Evolutionary conservation across 2,113 vertebrate species (phyloP), one percentile per base, ranked within the genome.

Genomic region (Conger conger): DNA sequence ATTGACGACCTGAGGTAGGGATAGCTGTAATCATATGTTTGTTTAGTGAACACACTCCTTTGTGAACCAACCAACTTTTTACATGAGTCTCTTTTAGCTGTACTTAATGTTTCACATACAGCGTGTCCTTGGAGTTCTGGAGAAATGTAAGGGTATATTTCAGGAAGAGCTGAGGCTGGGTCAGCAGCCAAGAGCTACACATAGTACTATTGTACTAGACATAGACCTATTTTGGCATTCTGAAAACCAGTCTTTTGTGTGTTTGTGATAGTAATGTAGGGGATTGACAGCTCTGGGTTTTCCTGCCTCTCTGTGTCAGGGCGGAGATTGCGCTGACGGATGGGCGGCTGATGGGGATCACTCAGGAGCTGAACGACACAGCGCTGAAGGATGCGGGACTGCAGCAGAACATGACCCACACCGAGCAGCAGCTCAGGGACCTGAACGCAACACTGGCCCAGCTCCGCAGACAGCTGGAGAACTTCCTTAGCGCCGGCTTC

Each of bases 1-100:
- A 87, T 94, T 1, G 94, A 96, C 81, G 93, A 95, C 82, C 90
- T 96, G 38, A 95, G 95, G 95, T 95, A 85, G 88, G 50, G 40
- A 57, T 8, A 37, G 27, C 40, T 84, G 13, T 57, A 85, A 30
- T 36, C 77, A 23, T 23, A 11, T 63, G 33, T 7, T 78, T 78
- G 85, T 83, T 83, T 0, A 7, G 45, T 8, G 45, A 50, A 50
- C 15, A 50, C 45, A 50, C 15, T 50, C 9, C n/a, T 9, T 23
- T 3, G 4, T 16, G 57, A 60, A 18, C 57, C 9, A 7, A 63
- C 27, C 20, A 63, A 20, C 60, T 7, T 13, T 13, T 73, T 30
- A 73, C 68, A 73, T n/a, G 2, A 63, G 57, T 81, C 20, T 81
- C 37, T 42, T 45, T 42, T n/a, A 42, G 37, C 50, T 42, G 82